Conservation (phyloP, 2,113 vertebrate genomes). For the Hoplias malabaricus region DNA sequence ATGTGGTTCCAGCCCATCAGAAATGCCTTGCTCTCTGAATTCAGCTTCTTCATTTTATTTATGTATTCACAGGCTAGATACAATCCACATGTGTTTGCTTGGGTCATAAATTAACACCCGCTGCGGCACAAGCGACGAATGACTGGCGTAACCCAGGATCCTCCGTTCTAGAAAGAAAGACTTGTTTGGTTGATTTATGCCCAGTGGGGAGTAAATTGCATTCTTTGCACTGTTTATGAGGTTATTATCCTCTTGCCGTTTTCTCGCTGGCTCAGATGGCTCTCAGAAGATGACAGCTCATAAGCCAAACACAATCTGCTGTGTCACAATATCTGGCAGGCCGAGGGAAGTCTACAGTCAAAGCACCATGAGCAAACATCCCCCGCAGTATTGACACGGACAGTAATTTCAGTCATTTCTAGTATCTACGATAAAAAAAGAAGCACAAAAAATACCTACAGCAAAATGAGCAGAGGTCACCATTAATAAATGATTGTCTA, state of each 20-base stretch:
- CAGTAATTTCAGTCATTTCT: not conserved
- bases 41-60: slow-evolving; percentile 18
- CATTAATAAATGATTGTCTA: not conserved
- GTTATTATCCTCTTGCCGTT: slow-evolving; percentile 61
- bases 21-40: slow-evolving; percentile 41
- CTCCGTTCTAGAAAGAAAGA: not conserved
- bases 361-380: not conserved
- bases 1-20: slow-evolving; percentile 45
- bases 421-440: not conserved
- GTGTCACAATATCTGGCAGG: not conserved
- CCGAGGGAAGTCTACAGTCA: not conserved
- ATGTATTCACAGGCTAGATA: slow-evolving; percentile 30
- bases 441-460: not conserved
- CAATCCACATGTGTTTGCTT: not conserved
- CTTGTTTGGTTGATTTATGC: slow-evolving; percentile 49
- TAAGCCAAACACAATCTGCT: slow-evolving; percentile 22
- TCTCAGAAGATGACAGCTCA: not conserved
- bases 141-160: not conserved
- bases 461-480: not conserved
- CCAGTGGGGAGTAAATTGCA: slow-evolving; percentile 55
- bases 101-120: slow-evolving; percentile 38
- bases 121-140: slow-evolving; percentile 43
- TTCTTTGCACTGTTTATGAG: slow-evolving; percentile 55
- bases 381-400: not conserved
- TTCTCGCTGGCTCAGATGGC: not conserved